Evolutionary conservation across 2,888 invertebrate genomes (phyloP), one percentile per base, ranked within the genome.

Genomic region (Rhamnusium bicolor): DNA sequence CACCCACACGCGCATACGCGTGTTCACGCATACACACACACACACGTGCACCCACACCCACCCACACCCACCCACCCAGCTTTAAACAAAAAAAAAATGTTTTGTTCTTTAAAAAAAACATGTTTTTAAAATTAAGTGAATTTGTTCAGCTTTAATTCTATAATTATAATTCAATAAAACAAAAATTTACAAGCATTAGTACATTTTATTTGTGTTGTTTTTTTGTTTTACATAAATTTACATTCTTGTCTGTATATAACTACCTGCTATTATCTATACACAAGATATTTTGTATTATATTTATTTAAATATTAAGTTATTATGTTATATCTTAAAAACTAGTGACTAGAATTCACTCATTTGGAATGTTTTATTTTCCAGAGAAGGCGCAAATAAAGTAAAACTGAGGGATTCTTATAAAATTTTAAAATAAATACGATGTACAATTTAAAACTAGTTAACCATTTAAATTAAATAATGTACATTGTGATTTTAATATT

Each of bases 331-430:
- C 62, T 74, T 76, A 73, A 74, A 62, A 70, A 56, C 73, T 73
- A 78, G 71, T 78, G 78, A 78, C 78, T 78, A 78, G 78, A 74
- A 32, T 74, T 62, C 75, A 75, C 66, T 71, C 77, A 18, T n/a
- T 47, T 66, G 72, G 72, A 73, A 74, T 66, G 69, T 65, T 66
- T 54, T n/a, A 29, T 51, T 65, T 53, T 18, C 53, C 53, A 40
- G 14, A 51, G 53, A 65, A 65, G 29, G 53, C 21, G 19, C 18
- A 67, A 47, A 4, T 14, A 56, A 76, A 73, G 69, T 75, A 69
- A 51, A 54, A 61, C 68, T 74, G 66, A 71, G 21, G 10, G 21
- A 40, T 46, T 65, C 14, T 24, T 47, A 19, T 19, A 63, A 51
- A 63, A 63, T 10, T 46, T 12, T 27, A 27, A 71, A 46, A 47